A percentile compares a stretch with the other conserved stretches of the same genome.
phyloP scores from a whole-genome alignment of 2,797 vertebrate genomes.

The Chelmon rostratus region DNA sequence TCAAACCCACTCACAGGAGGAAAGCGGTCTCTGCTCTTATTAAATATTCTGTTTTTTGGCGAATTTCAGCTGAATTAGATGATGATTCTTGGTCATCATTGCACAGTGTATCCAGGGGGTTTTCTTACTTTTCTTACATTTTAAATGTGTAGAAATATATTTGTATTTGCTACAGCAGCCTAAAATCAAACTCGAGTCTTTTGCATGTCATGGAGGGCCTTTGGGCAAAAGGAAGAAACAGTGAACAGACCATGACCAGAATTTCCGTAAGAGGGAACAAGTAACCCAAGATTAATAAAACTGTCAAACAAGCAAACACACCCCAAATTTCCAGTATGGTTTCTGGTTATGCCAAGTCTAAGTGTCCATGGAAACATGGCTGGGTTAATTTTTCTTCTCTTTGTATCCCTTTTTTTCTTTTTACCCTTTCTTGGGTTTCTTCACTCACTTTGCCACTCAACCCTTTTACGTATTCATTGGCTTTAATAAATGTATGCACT shows the following conservation, averaged over 20 bases:
- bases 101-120: not conserved
- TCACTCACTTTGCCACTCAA: slow-evolving; percentile 1
- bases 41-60: slow-evolving; percentile 6
- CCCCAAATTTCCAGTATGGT: slow-evolving; percentile 33
- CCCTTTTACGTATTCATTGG: not conserved
- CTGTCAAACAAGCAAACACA: slow-evolving; percentile 32
- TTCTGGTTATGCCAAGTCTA: slow-evolving; percentile 38
- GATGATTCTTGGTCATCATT: not conserved
- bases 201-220: not conserved
- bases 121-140: not conserved
- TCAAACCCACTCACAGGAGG: not conserved
- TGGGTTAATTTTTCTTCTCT: not conserved
- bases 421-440: slow-evolving; percentile 7
- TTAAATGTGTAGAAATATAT: not conserved
- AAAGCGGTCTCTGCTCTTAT: not conserved
- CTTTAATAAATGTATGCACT: not conserved
- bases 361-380: slow-evolving; percentile 42
- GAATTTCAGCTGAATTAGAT: not conserved
- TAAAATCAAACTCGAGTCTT: slow-evolving; percentile 11
- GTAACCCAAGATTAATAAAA: slow-evolving; percentile 49
- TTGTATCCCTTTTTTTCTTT: not conserved
- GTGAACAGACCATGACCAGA: slow-evolving; percentile 29
- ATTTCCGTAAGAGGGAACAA: slow-evolving; percentile 36
- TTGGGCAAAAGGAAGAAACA: slow-evolving; percentile 18
- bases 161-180: not conserved